These are phyloP conservation scores for Megaceryle maxima DNA, from an alignment of 2,113 vertebrate species.

Conservation along the genomic window DNA sequence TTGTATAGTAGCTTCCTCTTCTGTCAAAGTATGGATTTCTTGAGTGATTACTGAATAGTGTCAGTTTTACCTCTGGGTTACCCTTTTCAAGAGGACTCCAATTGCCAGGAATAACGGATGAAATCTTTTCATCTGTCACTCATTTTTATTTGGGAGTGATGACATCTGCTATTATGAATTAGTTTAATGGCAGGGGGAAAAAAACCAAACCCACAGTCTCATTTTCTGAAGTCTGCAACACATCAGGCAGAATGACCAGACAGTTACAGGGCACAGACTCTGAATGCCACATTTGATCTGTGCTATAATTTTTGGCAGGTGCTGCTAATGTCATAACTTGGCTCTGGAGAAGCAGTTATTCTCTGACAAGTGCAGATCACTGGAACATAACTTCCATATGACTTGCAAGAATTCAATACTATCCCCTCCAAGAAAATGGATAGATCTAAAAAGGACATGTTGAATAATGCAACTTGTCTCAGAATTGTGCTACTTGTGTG, in stretches of 20 bases:
- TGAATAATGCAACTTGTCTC: slow-evolving; percentile 13
- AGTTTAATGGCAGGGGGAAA: neutral
- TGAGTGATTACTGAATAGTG: slow-evolving; percentile 50
- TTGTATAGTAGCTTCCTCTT: slow-evolving; percentile 53
- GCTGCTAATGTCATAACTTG: slow-evolving; percentile 56
- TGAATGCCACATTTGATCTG: slow-evolving; percentile 53
- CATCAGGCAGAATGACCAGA: neutral
- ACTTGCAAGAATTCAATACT: neutral
- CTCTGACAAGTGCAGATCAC: slow-evolving; percentile 47
- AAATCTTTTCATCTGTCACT: slow-evolving; percentile 52
- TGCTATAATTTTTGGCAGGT: slow-evolving; percentile 57
- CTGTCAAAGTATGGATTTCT: slow-evolving; percentile 51
- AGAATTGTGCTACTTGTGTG: neutral
- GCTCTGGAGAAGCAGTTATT: slow-evolving; percentile 43
- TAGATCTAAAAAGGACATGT: neutral
- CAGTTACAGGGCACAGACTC: slow-evolving; percentile 34
- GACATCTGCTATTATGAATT: slow-evolving; percentile 70
- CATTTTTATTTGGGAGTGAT: slow-evolving; percentile 64
- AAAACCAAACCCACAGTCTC: slow-evolving; percentile 13
- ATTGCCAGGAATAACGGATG: slow-evolving; percentile 52
- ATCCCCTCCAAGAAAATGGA: neutral
- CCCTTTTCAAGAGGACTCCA: slow-evolving; percentile 59
- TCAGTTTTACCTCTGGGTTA: slow-evolving; percentile 35
- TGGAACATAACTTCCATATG: slow-evolving; percentile 3
- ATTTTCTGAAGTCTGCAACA: slow-evolving; percentile 34